Conservation (phyloP, 1,140 invertebrate species). For the Drosophila nannoptera region DNA sequence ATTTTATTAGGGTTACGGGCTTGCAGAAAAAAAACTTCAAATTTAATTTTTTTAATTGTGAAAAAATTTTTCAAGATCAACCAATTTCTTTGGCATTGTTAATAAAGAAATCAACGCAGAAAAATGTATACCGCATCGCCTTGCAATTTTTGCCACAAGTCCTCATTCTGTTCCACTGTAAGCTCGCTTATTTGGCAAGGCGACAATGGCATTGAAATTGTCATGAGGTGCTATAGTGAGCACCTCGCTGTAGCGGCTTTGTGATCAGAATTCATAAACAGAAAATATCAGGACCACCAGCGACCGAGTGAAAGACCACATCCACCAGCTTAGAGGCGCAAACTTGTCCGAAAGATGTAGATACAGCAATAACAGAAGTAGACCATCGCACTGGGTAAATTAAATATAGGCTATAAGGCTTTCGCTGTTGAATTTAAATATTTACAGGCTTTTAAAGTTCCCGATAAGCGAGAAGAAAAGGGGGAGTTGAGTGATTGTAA, state of each 20-base stretch:
- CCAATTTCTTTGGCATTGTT: no score
- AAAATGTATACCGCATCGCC: no score
- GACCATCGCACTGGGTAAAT: no score
- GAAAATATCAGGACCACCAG: slow-evolving; percentile 22
- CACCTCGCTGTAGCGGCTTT: slow-evolving; percentile 30
- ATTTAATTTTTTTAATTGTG: background rate
- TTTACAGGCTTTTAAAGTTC: background rate
- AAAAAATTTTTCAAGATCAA: no score
- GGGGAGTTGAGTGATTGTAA: background rate
- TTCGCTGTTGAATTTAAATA: no score
- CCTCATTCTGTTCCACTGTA: slow-evolving; percentile 21
- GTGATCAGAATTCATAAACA: slow-evolving; percentile 67
- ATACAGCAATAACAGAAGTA: no score
- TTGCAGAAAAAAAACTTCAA: background rate
- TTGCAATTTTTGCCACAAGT: background rate
- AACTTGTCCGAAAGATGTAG: no score
- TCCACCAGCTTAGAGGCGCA: no score
- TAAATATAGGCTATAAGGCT: no score
- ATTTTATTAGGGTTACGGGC: background rate
- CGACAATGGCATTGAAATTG: slow-evolving; percentile 64
- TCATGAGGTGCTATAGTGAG: slow-evolving; percentile 39
- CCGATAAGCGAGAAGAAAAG: slow-evolving; percentile 7
- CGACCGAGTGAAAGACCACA: slow-evolving; percentile 19
- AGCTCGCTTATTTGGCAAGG: slow-evolving; percentile 15
- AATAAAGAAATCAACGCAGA: no score